Evolutionary conservation across 2,888 invertebrate genomes (phyloP).

Genomic region (Diploptera punctata): DNA sequence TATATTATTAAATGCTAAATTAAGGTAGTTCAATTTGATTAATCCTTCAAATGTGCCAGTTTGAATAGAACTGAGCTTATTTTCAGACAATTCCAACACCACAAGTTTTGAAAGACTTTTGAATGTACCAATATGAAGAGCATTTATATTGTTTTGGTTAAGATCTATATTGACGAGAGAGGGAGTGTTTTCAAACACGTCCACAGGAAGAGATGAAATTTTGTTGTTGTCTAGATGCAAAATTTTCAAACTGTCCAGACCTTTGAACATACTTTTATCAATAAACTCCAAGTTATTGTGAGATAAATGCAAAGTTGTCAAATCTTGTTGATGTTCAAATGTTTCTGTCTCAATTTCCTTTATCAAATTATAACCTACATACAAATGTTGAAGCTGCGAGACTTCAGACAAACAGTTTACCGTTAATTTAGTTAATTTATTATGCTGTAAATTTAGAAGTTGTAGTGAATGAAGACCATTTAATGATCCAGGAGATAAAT

Average conservation of each 20-base stretch:
- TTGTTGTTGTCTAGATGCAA: neutral
- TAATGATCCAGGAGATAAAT: neutral
- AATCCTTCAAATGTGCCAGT: neutral
- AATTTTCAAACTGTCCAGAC: neutral
- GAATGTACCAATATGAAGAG: neutral
- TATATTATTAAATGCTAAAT: neutral
- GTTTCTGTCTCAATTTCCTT: neutral
- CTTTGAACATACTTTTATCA: neutral
- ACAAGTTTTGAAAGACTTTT: neutral
- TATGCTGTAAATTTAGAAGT: neutral
- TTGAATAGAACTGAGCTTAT: neutral
- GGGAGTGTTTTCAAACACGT: neutral
- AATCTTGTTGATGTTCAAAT: neutral
- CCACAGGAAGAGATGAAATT: neutral
- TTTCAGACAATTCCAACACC: neutral
- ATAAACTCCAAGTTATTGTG: neutral
- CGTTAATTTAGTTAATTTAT: neutral
- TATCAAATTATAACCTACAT: neutral
- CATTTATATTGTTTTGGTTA: neutral
- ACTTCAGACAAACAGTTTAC: neutral
- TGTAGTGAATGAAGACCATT: neutral
- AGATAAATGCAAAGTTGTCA: neutral
- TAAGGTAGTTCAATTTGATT: neutral
- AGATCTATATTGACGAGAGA: neutral
- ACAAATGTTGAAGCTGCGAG: neutral